phyloP scores from a whole-genome alignment of 2,797 vertebrate species.

The Cetoscarus ocellatus region DNA sequence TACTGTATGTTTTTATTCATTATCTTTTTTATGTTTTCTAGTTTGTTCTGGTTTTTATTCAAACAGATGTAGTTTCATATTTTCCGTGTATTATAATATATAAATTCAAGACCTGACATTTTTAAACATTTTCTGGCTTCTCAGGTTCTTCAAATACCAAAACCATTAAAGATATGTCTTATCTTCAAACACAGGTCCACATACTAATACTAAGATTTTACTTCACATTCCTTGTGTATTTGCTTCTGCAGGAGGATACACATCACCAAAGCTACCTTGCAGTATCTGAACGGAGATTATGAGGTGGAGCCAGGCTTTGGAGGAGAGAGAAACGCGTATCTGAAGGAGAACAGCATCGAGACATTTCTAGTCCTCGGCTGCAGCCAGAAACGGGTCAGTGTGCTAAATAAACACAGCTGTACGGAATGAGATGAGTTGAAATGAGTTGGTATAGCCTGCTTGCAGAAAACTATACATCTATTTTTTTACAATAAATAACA shows the following conservation, averaged over 20 bases:
- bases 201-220: background rate
- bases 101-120: background rate
- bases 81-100: background rate
- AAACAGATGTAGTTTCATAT: background rate
- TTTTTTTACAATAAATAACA: too few relatives aligned
- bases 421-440: background rate
- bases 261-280: constrained; percentile 94
- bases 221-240: background rate
- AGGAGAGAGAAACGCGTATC: constrained; percentile 93
- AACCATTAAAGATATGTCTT: background rate
- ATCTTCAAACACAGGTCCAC: background rate
- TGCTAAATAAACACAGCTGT: constrained; percentile 5
- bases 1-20: too few relatives aligned
- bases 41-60: too few relatives aligned
- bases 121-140: background rate
- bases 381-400: constrained; percentile 94
- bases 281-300: constrained; percentile 95
- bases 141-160: background rate
- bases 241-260: constrained; percentile 89
- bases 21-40: too few relatives aligned
- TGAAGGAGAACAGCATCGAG: constrained; percentile 96
- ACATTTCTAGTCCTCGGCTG: constrained; percentile 96
- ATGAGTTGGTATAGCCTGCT: too few relatives aligned
- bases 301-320: constrained; percentile 95
- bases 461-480: too few relatives aligned